Percentiles rank a stretch among this genome's conserved stretches.
Conservation (phyloP, 2,113 vertebrate species). For the Hippocampus abdominalis region DNA sequence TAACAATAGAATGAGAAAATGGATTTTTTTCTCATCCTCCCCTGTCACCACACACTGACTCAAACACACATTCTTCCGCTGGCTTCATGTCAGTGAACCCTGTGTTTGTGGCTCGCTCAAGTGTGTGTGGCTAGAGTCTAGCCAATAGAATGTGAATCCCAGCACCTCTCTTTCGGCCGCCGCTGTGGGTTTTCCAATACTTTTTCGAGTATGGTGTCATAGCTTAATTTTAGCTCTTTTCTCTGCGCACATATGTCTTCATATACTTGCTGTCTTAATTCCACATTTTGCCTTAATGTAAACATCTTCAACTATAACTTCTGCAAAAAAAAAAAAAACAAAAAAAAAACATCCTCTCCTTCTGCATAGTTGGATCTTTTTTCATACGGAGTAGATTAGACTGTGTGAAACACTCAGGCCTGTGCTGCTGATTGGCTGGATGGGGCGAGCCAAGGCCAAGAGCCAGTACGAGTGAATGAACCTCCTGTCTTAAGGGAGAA, state of each 20-base stretch:
- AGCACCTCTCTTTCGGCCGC: conserved; percentile 59
- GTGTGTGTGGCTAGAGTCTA: conserved; percentile 55
- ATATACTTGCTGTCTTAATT: conserved; percentile 46
- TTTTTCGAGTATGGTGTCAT: conserved; percentile 62
- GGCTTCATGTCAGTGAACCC: conserved; percentile 60
- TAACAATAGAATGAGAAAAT: conserved; percentile 33
- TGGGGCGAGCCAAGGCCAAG: conserved; percentile 23
- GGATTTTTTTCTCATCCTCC: conserved; percentile 44
- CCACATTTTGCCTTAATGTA: conserved; percentile 52
- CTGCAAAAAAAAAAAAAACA: conserved; percentile 31
- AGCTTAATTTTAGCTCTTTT: conserved; percentile 53
- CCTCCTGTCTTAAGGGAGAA: conserved; percentile 26
- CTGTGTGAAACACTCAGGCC: conserved; percentile 28
- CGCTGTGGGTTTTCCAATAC: conserved; percentile 65
- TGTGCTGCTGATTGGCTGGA: conserved; percentile 38
- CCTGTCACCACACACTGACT: conserved; percentile 48
- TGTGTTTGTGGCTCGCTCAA: conserved; percentile 55
- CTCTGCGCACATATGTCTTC: conserved; percentile 12
- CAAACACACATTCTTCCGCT: conserved; percentile 52
- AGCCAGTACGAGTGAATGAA: conserved; percentile 33
- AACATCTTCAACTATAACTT: conserved; percentile 18
- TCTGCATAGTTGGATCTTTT: conserved; percentile 21
- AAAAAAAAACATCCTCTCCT: conserved; percentile 18
- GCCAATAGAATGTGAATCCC: conserved; percentile 68
- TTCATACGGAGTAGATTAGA: conserved; percentile 26